Conservation (phyloP, 2,888 invertebrate genomes). For the Melieria omissa region DNA sequence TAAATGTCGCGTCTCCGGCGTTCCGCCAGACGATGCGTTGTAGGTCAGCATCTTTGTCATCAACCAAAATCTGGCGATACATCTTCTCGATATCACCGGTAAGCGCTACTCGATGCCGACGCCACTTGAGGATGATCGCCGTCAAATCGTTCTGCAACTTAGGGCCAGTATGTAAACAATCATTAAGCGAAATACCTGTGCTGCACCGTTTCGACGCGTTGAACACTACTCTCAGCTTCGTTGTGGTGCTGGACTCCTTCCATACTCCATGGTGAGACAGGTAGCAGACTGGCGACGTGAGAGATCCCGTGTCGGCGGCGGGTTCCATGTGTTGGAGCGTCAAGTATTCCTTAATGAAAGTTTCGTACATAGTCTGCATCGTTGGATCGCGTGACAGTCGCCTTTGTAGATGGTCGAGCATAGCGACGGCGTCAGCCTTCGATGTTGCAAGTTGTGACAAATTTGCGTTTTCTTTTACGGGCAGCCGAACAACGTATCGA, state of each 20-base stretch:
- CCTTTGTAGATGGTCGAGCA: neutral
- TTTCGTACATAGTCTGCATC: neutral
- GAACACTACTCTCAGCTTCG: neutral
- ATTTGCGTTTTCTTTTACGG: neutral
- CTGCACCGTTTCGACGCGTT: neutral
- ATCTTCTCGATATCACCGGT: neutral
- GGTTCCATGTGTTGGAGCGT: slow-evolving; percentile 7
- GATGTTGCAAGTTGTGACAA: neutral
- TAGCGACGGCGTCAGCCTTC: neutral
- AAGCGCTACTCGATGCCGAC: neutral
- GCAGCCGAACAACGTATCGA: neutral
- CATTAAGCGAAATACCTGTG: neutral
- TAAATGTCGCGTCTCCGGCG: too few relatives aligned
- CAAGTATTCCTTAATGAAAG: slow-evolving; percentile 3
- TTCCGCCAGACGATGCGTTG: too few relatives aligned
- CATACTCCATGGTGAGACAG: too few relatives aligned
- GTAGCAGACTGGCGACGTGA: too few relatives aligned
- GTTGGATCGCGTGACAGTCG: neutral
- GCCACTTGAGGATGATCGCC: neutral
- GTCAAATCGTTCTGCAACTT: neutral
- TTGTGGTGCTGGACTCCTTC: slow-evolving; percentile 14
- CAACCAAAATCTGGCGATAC: neutral
- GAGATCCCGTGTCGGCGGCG: neutral
- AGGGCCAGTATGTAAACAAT: neutral
- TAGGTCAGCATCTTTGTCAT: neutral